Conservation (phyloP, 92 coral and sea anemone genomes). For the Bergia sp. region DNA sequence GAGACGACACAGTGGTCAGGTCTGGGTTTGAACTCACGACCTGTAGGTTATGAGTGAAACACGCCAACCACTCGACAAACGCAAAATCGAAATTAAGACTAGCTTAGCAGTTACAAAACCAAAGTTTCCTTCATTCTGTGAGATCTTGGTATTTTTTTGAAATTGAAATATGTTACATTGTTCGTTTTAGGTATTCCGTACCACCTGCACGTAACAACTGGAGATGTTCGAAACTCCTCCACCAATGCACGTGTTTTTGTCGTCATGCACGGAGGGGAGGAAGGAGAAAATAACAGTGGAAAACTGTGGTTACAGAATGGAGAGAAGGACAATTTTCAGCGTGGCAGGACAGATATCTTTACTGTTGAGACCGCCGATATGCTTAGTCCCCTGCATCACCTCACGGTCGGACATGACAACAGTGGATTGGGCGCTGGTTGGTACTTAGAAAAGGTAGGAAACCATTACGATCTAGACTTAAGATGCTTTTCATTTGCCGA, state of each 20-base stretch:
- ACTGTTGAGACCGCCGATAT: conserved; percentile 80
- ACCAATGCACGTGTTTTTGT: conserved; percentile 91
- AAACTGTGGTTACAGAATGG: conserved; percentile 89
- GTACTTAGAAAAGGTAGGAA: conserved; percentile 83
- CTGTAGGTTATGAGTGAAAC: too few relatives aligned
- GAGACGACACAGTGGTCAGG: too few relatives aligned
- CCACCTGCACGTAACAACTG: conserved; percentile 88
- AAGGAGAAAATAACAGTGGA: conserved; percentile 91
- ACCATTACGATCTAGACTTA: too few relatives aligned
- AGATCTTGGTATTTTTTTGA: too few relatives aligned
- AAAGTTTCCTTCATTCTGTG: too few relatives aligned
- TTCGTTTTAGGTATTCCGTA: conserved; percentile 77
- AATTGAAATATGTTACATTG: too few relatives aligned
- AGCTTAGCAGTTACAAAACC: too few relatives aligned
- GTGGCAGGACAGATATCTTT: conserved; percentile 92
- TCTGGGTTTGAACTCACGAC: too few relatives aligned
- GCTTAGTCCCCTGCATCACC: conserved; percentile 94
- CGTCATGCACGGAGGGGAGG: conserved; percentile 91
- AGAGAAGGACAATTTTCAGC: conserved; percentile 78
- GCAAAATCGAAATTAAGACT: too few relatives aligned
- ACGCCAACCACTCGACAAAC: too few relatives aligned
- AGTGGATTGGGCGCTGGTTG: conserved; percentile 95
- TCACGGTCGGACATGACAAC: conserved; percentile 96
- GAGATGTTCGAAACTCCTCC: conserved; percentile 85
- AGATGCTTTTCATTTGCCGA: too few relatives aligned